phyloP scores from a whole-genome alignment of 2,113 vertebrate species.

The Helogale parvula region DNA sequence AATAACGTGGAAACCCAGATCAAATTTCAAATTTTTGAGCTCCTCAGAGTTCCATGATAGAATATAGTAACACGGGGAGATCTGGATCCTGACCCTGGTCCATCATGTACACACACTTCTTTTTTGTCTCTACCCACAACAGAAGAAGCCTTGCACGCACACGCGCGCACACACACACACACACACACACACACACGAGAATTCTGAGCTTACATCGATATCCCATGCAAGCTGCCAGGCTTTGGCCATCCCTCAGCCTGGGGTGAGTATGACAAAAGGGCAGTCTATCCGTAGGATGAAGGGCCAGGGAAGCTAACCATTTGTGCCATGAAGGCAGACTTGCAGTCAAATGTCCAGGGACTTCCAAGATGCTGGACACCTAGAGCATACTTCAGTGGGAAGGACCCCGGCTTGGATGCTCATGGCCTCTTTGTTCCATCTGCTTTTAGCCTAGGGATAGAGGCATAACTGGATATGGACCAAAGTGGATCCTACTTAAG shows the following conservation, averaged over 20 bases:
- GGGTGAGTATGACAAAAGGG: background rate
- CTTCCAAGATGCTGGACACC: background rate
- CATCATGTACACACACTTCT: background rate
- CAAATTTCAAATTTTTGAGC: background rate
- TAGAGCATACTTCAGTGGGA: background rate
- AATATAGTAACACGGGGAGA: background rate
- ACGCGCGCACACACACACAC: too few species aligned
- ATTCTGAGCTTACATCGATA: background rate
- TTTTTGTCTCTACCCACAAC: background rate
- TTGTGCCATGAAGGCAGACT: background rate
- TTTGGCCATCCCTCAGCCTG: background rate
- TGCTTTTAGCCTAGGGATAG: background rate
- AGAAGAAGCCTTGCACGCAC: background rate
- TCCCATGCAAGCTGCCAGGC: background rate
- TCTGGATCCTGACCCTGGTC: background rate
- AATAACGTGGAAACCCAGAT: background rate
- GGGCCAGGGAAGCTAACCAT: background rate
- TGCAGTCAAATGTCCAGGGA: background rate
- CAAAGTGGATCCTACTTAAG: background rate
- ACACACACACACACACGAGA: background rate
- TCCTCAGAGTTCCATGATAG: background rate
- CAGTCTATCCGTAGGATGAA: background rate
- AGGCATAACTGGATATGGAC: background rate
- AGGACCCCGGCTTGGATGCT: background rate
- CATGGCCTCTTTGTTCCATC: background rate